These are phyloP conservation scores for Anomalospiza imberbis DNA, from an alignment of 2,797 vertebrate species.

Conservation along the genomic window DNA sequence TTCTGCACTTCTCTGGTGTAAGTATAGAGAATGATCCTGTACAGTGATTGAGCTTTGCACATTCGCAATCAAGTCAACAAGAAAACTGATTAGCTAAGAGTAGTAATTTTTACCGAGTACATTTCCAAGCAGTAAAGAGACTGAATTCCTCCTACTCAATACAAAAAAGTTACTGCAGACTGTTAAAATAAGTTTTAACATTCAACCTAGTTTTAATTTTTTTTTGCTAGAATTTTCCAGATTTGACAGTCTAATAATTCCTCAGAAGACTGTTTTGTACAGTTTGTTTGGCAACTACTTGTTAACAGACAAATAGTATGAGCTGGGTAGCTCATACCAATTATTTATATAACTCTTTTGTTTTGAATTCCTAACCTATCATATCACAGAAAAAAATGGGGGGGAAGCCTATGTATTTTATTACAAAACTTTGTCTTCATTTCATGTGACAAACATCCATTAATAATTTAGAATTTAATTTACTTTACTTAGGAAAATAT, in stretches of 20 bases:
- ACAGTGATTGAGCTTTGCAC: not conserved
- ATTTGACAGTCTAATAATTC: not conserved
- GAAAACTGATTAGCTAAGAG: slow-evolving; percentile 7
- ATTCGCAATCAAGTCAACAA: slow-evolving; percentile 16
- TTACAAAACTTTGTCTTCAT: not conserved
- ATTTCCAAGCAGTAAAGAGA: not conserved
- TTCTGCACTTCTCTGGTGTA: not conserved
- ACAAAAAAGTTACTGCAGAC: not conserved
- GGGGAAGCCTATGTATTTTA: not conserved
- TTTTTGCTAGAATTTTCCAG: not conserved
- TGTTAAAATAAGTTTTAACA: not conserved
- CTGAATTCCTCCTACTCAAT: not conserved
- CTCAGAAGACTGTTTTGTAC: not conserved
- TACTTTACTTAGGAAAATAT: not conserved
- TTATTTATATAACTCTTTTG: not conserved
- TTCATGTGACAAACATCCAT: not conserved
- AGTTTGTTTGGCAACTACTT: not conserved
- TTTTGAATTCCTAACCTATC: not conserved
- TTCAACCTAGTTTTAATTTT: not conserved
- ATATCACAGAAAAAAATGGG: not conserved
- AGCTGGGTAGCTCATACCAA: not conserved
- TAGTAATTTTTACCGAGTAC: not conserved
- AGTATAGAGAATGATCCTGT: not conserved
- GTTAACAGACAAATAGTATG: not conserved
- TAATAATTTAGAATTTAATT: not conserved